Evolutionary conservation across 2,888 invertebrate species (phyloP), one percentile per base, ranked within the genome.

Genomic region (Agrochola circellaris): DNA sequence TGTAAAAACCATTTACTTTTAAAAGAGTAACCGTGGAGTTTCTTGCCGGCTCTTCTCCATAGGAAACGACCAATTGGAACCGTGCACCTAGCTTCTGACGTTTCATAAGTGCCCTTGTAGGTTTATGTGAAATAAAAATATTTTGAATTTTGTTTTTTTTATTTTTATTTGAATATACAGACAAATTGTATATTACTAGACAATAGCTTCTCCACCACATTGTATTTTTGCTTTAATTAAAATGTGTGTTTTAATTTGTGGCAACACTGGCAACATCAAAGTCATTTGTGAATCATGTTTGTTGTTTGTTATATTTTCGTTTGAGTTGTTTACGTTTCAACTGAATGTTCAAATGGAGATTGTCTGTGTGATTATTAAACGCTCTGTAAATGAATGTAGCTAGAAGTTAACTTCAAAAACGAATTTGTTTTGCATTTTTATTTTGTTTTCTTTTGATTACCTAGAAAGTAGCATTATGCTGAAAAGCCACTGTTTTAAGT

Each of bases 251-350:
- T 84, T 82, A 69, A 86, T 86, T 70, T 78, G 66, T 81, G 56
- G 76, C 62, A 66, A 34, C 72, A 73, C 76, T 68, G 69, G 64
- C 56, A 66, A 56, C 60, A 64, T 76, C 54, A 84, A 86, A 86
- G 70, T 56, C n/a, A 64, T 77, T 78, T 71, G 65, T 78, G 86
- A 74, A 74, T 86, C 73, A 86, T 80, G 77, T 83, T 81, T 83
- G 81, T 81, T 82, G 80, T 84, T 85, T 79, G 62, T 82, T 80
- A 67, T 83, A 69, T 84, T 86, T 77, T 68, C 65, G 51, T 80
- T 76, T 66, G 76, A 79, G 48, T 80, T 81, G 85, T 84, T 84
- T 75, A 77, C 48, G 64, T 77, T 85, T 77, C 34, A 80, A 78
- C 75, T 48, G 70, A 73, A 58, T 61, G 81, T 85, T 89, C 30